phyloP scores from a whole-genome alignment of 1,140 invertebrate genomes.

The Drosophila sturtevanti region DNA sequence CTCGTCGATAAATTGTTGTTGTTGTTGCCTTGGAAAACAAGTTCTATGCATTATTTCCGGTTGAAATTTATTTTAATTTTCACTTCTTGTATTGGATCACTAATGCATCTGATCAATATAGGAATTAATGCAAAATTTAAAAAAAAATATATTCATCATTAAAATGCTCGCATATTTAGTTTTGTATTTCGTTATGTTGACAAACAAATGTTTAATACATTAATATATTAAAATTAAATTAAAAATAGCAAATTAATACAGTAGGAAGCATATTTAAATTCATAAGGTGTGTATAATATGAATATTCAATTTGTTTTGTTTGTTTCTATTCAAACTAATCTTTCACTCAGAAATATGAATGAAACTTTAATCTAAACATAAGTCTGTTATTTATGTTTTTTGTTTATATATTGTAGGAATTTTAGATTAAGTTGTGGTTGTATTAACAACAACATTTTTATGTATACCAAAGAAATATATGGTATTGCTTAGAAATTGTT shows the following conservation, averaged over 20 bases:
- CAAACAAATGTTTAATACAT: background rate
- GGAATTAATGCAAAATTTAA: background rate
- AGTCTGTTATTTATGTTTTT: background rate
- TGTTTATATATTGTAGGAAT: background rate
- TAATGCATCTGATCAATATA: background rate
- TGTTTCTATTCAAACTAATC: background rate
- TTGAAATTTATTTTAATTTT: background rate
- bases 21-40: conserved; percentile 1
- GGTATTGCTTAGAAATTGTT: no score
- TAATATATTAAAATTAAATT: background rate
- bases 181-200: background rate
- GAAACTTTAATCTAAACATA: background rate
- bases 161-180: background rate
- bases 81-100: background rate
- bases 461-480: no score
- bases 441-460: no score
- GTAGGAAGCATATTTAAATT: background rate
- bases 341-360: background rate
- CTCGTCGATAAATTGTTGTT: background rate
- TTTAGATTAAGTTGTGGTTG: no score
- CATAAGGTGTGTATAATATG: background rate
- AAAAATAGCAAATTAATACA: background rate
- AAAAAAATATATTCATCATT: background rate
- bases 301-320: background rate
- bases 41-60: conserved; percentile 8